phyloP scores from a whole-genome alignment of 2,113 vertebrate species.

The Lepisosteus oculatus region DNA sequence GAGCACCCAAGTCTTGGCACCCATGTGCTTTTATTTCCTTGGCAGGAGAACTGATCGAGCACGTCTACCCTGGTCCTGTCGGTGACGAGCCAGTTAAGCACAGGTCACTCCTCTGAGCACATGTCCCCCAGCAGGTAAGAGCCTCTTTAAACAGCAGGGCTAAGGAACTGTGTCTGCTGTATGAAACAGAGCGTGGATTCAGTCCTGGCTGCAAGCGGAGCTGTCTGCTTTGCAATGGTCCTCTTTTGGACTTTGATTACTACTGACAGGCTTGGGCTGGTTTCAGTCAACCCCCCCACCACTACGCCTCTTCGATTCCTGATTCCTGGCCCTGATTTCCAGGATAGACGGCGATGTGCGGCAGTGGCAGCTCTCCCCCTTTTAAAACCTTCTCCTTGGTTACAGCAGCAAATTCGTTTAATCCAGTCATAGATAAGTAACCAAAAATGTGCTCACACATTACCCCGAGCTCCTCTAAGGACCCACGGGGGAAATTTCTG shows the following conservation, averaged over 20 bases:
- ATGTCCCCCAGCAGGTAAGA: background rate
- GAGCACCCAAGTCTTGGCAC: too few species aligned
- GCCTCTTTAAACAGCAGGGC: background rate
- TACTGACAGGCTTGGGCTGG: conserved; percentile 4
- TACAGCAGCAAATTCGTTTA: background rate
- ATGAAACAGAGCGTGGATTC: background rate
- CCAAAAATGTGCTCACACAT: background rate
- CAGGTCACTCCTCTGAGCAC: background rate
- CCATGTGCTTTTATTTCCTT: too few species aligned
- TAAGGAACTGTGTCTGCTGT: background rate
- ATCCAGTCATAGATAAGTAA: background rate
- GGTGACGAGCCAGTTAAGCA: background rate
- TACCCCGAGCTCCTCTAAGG: too few species aligned
- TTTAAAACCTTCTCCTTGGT: background rate
- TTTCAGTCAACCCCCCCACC: background rate
- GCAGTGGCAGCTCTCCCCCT: background rate
- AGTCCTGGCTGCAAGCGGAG: background rate
- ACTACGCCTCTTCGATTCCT: background rate
- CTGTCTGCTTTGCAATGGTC: background rate
- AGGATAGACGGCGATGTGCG: background rate
- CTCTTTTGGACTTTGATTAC: background rate
- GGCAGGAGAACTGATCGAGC: too few species aligned
- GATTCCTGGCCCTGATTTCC: background rate
- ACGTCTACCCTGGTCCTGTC: too few species aligned
- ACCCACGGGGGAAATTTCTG: too few species aligned